Evolutionary conservation across 1,140 invertebrate species (phyloP).

Genomic region (Campoletis sonorensis): DNA sequence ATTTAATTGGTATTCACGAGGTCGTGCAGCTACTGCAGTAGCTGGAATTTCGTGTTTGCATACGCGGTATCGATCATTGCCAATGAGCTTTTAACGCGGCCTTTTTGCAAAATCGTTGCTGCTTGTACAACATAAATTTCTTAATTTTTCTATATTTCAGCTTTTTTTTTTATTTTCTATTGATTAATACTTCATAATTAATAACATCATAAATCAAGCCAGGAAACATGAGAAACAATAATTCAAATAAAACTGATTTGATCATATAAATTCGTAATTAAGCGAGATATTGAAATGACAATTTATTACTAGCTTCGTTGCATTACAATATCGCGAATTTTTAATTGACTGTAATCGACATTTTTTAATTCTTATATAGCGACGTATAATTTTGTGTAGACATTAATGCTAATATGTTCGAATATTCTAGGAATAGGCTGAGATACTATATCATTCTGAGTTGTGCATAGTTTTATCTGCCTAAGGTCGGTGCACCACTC

Average conservation of each 20-base stretch:
- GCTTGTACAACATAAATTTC: neutral
- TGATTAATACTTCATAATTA: too few species aligned
- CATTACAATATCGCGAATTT: too few species aligned
- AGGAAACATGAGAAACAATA: too few species aligned
- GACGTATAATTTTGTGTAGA: too few species aligned
- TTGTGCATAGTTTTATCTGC: neutral
- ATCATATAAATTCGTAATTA: too few species aligned
- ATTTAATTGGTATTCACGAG: conserved; percentile 24
- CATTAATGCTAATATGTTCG: too few species aligned
- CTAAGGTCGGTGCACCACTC: neutral
- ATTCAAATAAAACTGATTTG: too few species aligned
- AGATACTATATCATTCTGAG: neutral
- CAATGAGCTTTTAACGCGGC: conserved; percentile 17
- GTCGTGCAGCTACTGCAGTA: neutral
- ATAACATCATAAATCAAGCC: too few species aligned
- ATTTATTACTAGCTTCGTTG: too few species aligned
- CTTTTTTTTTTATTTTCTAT: too few species aligned
- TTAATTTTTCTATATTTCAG: neutral
- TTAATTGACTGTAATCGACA: neutral
- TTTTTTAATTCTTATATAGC: neutral
- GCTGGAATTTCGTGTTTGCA: conserved; percentile 24
- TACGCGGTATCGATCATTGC: conserved; percentile 22
- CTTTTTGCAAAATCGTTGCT: neutral
- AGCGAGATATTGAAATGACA: too few species aligned
- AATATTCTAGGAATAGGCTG: neutral